Percentiles rank a stretch among this genome's conserved stretches.
Conservation (phyloP, 2,113 vertebrate genomes). For the Cairina moschata region DNA sequence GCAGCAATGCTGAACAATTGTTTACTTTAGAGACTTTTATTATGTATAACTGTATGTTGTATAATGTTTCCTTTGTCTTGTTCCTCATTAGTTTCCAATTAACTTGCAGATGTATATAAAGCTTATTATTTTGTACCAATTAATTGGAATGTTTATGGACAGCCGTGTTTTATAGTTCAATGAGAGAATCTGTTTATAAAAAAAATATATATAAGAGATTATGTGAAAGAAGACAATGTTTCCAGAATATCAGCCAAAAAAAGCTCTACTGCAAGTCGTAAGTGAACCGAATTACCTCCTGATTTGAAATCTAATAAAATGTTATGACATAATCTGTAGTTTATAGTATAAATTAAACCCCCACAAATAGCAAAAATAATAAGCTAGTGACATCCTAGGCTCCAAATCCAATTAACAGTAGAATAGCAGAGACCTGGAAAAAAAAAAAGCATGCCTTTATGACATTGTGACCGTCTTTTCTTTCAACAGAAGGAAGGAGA, state of each 20-base stretch:
- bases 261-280: neutral
- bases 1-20: neutral
- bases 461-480: neutral
- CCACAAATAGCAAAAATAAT: neutral
- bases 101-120: neutral
- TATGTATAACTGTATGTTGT: neutral
- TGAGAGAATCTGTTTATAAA: neutral
- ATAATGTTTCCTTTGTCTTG: neutral
- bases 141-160: neutral
- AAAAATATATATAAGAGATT: neutral
- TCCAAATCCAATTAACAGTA: neutral
- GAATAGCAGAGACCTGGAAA: neutral
- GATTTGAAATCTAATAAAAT: neutral
- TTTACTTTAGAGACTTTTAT: neutral
- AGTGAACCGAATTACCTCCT: neutral
- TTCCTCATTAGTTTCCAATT: neutral
- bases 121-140: neutral
- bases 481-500: neutral
- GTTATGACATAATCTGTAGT: neutral
- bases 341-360: neutral
- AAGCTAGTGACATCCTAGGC: neutral
- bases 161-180: neutral
- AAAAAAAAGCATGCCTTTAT: neutral
- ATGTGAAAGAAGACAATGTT: neutral
- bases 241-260: neutral